Conservation (phyloP, 1,140 invertebrate genomes). For the Pantala flavescens region DNA sequence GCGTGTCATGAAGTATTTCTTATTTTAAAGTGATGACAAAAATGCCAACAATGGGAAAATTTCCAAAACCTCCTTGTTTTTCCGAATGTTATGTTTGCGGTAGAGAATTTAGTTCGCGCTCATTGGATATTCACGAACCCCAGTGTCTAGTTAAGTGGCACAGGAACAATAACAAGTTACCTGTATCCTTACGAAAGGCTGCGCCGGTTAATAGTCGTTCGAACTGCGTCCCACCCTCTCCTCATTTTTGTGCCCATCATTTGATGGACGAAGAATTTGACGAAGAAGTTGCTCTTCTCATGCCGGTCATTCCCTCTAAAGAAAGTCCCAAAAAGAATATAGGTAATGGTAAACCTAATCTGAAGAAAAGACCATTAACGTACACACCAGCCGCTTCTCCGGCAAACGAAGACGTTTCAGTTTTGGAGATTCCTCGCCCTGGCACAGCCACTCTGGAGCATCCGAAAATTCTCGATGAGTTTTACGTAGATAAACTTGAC, state of each 20-base stretch:
- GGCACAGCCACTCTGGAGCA: slow-evolving; percentile 46
- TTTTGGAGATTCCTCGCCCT: slow-evolving; percentile 32
- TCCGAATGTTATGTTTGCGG: slow-evolving; percentile 65
- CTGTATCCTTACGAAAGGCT: slow-evolving; percentile 42
- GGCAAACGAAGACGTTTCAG: not conserved
- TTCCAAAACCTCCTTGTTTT: not conserved
- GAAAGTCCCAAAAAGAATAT: not conserved
- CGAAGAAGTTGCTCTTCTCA: not conserved
- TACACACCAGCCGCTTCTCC: not conserved
- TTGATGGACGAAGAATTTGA: not conserved
- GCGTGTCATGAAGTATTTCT: too few relatives aligned
- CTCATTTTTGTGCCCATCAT: slow-evolving; percentile 39
- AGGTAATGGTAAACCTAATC: not conserved
- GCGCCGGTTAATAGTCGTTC: slow-evolving; percentile 30
- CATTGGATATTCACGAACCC: slow-evolving; percentile 65
- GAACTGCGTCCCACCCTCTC: slow-evolving; percentile 34
- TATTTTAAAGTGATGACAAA: not conserved
- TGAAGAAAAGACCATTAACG: not conserved
- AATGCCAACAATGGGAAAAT: not conserved
- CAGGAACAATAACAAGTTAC: slow-evolving; percentile 52
- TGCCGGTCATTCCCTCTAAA: not conserved
- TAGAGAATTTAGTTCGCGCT: slow-evolving; percentile 57
- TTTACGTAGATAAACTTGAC: slow-evolving; percentile 42
- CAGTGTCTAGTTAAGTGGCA: slow-evolving; percentile 68
- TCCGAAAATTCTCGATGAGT: slow-evolving; percentile 43